phyloP scores from a whole-genome alignment of 2,888 invertebrate species.

The Mayetiola destructor region DNA sequence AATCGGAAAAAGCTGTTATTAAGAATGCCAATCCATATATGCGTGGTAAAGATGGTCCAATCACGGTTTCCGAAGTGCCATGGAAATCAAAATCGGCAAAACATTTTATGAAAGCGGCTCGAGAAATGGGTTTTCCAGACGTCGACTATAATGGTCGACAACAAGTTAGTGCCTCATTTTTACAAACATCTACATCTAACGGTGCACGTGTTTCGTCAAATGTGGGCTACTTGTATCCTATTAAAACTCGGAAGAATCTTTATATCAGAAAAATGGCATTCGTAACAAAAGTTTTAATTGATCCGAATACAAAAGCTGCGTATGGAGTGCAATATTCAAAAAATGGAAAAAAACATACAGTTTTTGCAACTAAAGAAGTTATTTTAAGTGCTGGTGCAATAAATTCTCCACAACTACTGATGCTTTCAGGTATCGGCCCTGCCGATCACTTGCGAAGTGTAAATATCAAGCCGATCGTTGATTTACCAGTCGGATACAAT shows the following conservation, averaged over 20 bases:
- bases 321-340: slow-evolving; percentile 42
- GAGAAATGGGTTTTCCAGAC: slow-evolving; percentile 45
- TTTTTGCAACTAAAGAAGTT: slow-evolving; percentile 48
- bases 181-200: slow-evolving; percentile 44
- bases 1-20: slow-evolving; percentile 55
- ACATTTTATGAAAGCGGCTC: slow-evolving; percentile 48
- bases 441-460: slow-evolving; percentile 39
- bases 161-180: slow-evolving; percentile 45
- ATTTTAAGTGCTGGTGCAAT: slow-evolving; percentile 64
- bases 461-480: slow-evolving; percentile 41
- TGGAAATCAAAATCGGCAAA: slow-evolving; percentile 44
- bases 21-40: slow-evolving; percentile 35
- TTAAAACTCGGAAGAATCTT: slow-evolving; percentile 40
- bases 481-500: slow-evolving; percentile 48
- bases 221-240: slow-evolving; percentile 43
- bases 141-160: slow-evolving; percentile 52
- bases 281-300: slow-evolving; percentile 42
- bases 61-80: slow-evolving; percentile 42
- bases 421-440: slow-evolving; percentile 61
- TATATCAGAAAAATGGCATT: slow-evolving; percentile 41
- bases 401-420: slow-evolving; percentile 65
- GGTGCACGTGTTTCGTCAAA: slow-evolving; percentile 46
- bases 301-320: slow-evolving; percentile 36
- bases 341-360: slow-evolving; percentile 33
- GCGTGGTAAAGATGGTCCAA: slow-evolving; percentile 41